phyloP scores from a whole-genome alignment of 2,888 invertebrate genomes.

The Hypolimnas misippus region DNA sequence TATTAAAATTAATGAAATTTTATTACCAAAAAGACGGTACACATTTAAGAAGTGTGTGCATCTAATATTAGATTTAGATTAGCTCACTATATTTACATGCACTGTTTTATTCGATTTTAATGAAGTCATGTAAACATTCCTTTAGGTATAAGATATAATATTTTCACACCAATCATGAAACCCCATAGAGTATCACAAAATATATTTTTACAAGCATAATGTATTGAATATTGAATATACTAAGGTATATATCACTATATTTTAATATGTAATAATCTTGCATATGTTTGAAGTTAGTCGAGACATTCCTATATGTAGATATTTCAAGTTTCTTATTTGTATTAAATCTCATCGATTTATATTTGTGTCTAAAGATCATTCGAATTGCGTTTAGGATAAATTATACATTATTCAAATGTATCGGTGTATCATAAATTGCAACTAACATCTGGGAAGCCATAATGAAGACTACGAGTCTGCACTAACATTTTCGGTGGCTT shows the following conservation, averaged over 20 bases:
- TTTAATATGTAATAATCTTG: slow-evolving; percentile 8
- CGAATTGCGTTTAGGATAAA: neutral
- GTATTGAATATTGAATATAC: slow-evolving; percentile 14
- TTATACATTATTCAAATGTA: slow-evolving; percentile 6
- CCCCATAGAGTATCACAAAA: slow-evolving; percentile 22
- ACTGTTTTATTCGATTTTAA: slow-evolving; percentile 26
- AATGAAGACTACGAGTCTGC: slow-evolving; percentile 31
- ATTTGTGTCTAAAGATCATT: slow-evolving; percentile 1
- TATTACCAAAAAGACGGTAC: slow-evolving; percentile 64
- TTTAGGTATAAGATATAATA: slow-evolving; percentile 29
- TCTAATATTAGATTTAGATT: slow-evolving; percentile 42
- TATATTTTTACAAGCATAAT: slow-evolving; percentile 22
- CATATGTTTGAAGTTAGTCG: neutral
- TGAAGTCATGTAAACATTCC: slow-evolving; percentile 39
- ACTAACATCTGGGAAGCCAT: slow-evolving; percentile 37
- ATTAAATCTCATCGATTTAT: slow-evolving; percentile 1
- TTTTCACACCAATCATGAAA: slow-evolving; percentile 26
- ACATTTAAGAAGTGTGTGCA: slow-evolving; percentile 72
- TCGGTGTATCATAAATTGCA: slow-evolving; percentile 24
- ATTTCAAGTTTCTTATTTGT: neutral
- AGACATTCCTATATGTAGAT: slow-evolving; percentile 17
- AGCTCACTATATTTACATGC: slow-evolving; percentile 27
- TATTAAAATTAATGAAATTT: slow-evolving; percentile 21
- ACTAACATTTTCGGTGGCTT: slow-evolving; percentile 50
- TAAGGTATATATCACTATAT: slow-evolving; percentile 8